Conservation (phyloP, 1,140 invertebrate genomes). For the Sinonovacula constricta region DNA sequence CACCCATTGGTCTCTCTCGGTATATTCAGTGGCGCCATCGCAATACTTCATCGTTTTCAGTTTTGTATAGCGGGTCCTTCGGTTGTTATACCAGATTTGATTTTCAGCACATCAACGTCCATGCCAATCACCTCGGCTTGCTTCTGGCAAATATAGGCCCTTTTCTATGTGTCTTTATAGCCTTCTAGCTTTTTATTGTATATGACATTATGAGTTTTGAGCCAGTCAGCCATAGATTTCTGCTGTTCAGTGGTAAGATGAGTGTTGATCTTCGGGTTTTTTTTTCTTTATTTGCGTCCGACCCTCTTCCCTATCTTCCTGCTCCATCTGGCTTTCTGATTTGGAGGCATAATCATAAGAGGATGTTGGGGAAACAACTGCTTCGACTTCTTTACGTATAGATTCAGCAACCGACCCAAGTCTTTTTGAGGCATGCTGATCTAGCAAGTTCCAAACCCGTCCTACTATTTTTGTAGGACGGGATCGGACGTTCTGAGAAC, state of each 20-base stretch:
- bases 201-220: conserved; percentile 1
- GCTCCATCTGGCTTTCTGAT: too few species aligned
- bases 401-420: too few species aligned
- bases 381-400: too few species aligned
- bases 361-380: too few species aligned
- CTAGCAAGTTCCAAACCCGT: too few species aligned
- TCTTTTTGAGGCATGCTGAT: too few species aligned
- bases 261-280: neutral
- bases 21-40: conserved; percentile 11
- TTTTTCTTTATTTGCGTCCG: too few species aligned
- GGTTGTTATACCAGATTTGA: conserved; percentile 16
- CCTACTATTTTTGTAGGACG: too few species aligned
- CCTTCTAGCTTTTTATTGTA: conserved; percentile 22
- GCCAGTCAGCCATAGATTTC: neutral
- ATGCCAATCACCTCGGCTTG: conserved; percentile 13
- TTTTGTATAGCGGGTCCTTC: conserved; percentile 9
- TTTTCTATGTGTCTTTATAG: conserved; percentile 8
- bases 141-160: conserved; percentile 8
- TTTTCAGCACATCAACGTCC: conserved; percentile 5
- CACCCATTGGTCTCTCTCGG: conserved; percentile 16
- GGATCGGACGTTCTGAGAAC: too few species aligned
- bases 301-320: too few species aligned
- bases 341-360: too few species aligned
- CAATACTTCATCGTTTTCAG: conserved; percentile 9
- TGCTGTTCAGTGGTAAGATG: conserved; percentile 12